Percentiles rank a stretch among this genome's conserved stretches.
Evolutionary conservation across 2,888 invertebrate genomes (phyloP).

Genomic region (Cenopis cana): DNA sequence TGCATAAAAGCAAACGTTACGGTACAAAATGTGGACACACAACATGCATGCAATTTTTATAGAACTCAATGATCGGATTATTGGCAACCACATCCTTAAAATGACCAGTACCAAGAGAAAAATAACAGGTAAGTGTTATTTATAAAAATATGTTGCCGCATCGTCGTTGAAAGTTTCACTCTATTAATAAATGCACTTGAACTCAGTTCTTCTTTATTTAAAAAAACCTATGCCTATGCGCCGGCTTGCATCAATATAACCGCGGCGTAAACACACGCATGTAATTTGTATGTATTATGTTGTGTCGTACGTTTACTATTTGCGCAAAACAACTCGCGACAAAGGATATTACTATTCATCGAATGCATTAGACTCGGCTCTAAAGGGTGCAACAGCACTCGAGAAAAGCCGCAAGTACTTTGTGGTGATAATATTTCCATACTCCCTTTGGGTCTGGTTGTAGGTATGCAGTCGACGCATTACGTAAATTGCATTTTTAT

Average conservation of each 20-base stretch:
- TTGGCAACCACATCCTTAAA: no score
- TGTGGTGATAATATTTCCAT: background rate
- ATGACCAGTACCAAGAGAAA: no score
- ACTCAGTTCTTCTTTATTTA: no score
- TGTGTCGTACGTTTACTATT: conserved; percentile 47
- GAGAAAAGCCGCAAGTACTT: background rate
- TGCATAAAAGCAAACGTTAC: no score
- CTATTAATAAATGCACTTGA: no score
- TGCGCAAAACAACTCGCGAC: conserved; percentile 62
- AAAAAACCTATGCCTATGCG: background rate
- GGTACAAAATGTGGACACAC: no score
- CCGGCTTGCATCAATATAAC: background rate
- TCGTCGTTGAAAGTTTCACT: no score
- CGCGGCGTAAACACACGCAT: conserved; percentile 35
- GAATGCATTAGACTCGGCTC: conserved; percentile 65
- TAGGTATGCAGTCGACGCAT: conserved; percentile 68
- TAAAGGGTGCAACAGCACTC: conserved; percentile 18
- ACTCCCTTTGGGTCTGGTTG: conserved; percentile 57
- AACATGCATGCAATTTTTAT: no score
- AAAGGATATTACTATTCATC: conserved; percentile 74
- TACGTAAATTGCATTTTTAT: conserved; percentile 78
- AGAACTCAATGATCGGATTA: no score
- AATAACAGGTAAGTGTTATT: no score
- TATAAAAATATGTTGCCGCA: no score
- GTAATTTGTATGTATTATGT: conserved; percentile 9